Base-by-base conservation (phyloP, 1,140 invertebrate genomes). In the Hyphantria cunea region DNA sequence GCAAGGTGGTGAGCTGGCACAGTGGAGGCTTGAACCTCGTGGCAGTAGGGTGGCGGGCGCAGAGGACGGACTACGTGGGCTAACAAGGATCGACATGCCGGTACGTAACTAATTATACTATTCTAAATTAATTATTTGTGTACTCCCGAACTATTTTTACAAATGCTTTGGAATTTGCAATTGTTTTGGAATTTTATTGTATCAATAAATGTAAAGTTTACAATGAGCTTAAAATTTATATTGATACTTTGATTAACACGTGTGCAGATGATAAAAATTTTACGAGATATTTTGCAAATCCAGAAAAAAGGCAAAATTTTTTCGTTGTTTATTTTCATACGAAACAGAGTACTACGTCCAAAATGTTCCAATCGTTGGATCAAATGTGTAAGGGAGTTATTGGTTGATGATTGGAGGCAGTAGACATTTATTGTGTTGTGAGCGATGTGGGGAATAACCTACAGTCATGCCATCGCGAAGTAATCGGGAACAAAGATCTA, bases 1-100 rank as follows among this genome's bases (percentile, higher is more conserved):
- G 78, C 83, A 78, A 86, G 86, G 83, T 81, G 71, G 82, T 78
- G 84, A 74, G 74, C 72, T 87, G 84, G 83, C 86, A 86, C 86
- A 86, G 86, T 83, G 82, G 73, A 79, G 78, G 74, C 68, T 80
- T 63, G 72, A 51, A 70, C 66, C 73, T 82, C 69, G 68, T 72
- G 80, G 77, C 73, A 80, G 80, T 83, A 84, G 79, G 80, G 84
- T 80, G 84, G 79, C 76, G 75, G 81, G 80, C 68, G 75, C 79
- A 70, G 82, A 70, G 76, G 77, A 70, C 69, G 76, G 71, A 83
- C 62, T 79, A 86, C 83, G 84, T 74, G 77, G 80, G 74, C 67
- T 64, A 49, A 48, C 56, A 42, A 70, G 33, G 56, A 72, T 72
- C 78, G 73, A 84, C 64, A 89, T 89, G 86, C 86, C 86, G 82